These are phyloP conservation scores for Onthophagus taurus DNA, from an alignment of 1,140 invertebrate species.

Conservation along the genomic window DNA sequence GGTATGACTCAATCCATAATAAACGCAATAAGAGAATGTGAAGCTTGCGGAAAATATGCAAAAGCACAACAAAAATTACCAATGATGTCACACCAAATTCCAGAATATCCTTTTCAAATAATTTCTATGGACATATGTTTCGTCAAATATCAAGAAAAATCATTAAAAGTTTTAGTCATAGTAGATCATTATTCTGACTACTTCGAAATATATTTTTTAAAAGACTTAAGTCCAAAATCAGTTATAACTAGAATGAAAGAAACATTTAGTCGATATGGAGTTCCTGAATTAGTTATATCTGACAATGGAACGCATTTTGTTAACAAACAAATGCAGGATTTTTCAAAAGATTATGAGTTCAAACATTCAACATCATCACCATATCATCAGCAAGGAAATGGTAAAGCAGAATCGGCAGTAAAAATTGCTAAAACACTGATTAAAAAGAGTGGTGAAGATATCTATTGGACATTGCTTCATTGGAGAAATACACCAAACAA, in stretches of 20 bases:
- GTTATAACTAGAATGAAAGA: constrained; percentile 22
- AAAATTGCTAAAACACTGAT: constrained; percentile 26
- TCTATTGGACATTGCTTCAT: constrained; percentile 11
- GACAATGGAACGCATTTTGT: constrained; percentile 19
- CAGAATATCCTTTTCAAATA: constrained; percentile 13
- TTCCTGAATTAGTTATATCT: constrained; percentile 21
- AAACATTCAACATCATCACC: constrained; percentile 24
- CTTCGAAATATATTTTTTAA: constrained; percentile 17
- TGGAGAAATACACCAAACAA: constrained; percentile 12
- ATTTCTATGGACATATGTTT: too few species aligned
- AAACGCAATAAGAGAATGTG: constrained; percentile 3
- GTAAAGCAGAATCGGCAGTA: constrained; percentile 25
- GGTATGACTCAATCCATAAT: not conserved
- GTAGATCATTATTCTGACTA: constrained; percentile 14
- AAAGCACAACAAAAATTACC: constrained; percentile 3
- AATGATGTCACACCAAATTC: constrained; percentile 11
- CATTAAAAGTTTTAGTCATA: not conserved
- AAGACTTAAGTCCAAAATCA: constrained; percentile 14
- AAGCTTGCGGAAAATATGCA: constrained; percentile 3
- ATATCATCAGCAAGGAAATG: constrained; percentile 27
- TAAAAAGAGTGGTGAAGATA: constrained; percentile 21
- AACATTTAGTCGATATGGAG: constrained; percentile 24
- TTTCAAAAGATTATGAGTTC: constrained; percentile 22
- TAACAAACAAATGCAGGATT: constrained; percentile 17
- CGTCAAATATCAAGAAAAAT: not conserved